Evolutionary conservation across 2,113 vertebrate genomes (phyloP).

Genomic region (Phylloscopus whistleri): DNA sequence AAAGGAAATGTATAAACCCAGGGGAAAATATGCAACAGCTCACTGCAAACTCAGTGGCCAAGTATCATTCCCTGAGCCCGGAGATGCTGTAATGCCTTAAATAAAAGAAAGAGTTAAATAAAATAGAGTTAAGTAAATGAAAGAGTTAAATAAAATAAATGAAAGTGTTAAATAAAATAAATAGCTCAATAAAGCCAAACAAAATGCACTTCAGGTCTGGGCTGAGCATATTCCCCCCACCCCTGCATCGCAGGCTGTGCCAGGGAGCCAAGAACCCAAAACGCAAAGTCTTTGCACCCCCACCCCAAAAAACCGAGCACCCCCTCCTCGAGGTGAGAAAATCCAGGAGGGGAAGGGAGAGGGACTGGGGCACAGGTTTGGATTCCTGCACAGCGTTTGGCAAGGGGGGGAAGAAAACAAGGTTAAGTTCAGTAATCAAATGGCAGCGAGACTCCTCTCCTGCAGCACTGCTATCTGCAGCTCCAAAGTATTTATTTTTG

Average conservation of each 20-base stretch:
- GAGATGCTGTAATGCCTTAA: not conserved
- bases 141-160: not conserved
- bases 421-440: conserved; percentile 32
- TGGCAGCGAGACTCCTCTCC: not conserved
- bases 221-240: not conserved
- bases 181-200: not conserved
- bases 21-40: not conserved
- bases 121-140: not conserved
- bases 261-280: not conserved
- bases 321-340: not conserved
- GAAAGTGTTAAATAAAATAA: not conserved
- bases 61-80: not conserved
- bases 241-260: not conserved
- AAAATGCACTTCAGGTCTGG: not conserved
- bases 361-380: accelerated
- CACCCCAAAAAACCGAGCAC: not conserved
- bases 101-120: not conserved
- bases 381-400: not conserved
- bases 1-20: not conserved
- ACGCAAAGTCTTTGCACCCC: not conserved
- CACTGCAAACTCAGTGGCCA: not conserved
- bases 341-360: not conserved
- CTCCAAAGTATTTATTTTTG: not conserved
- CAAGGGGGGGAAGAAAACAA: not conserved
- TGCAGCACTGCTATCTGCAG: conserved; percentile 36